phyloP scores from a whole-genome alignment of 2,888 invertebrate genomes.

The Idaea aversata region DNA sequence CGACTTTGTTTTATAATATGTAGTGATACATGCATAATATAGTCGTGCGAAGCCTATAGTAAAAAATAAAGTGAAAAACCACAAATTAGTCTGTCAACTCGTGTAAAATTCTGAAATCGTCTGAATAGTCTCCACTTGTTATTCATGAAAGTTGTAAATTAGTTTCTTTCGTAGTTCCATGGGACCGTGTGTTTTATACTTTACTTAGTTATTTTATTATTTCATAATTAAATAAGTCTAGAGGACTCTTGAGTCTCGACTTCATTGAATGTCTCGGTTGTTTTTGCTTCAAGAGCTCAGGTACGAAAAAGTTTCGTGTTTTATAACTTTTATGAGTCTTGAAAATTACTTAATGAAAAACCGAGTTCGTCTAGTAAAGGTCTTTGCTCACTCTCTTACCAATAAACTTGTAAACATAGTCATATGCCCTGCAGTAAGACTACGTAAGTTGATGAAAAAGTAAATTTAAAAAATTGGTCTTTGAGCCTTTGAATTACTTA shows the following conservation, averaged over 20 bases:
- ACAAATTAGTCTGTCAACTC: conserved; percentile 17
- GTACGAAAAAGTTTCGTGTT: neutral
- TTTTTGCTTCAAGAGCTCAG: neutral
- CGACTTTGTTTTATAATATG: no score
- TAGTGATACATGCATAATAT: no score
- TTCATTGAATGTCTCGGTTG: conserved; percentile 21
- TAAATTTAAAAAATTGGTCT: no score
- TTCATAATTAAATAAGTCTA: conserved; percentile 59
- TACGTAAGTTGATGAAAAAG: no score
- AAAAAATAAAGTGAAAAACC: neutral
- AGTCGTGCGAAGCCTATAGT: no score
- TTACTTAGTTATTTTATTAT: conserved; percentile 31
- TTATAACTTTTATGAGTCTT: neutral
- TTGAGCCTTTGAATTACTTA: no score
- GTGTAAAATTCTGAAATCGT: conserved; percentile 13
- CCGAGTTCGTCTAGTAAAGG: no score
- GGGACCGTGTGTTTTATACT: conserved; percentile 26
- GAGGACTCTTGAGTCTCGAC: conserved; percentile 30
- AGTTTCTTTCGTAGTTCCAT: conserved; percentile 23
- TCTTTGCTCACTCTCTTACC: no score
- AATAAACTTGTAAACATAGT: no score
- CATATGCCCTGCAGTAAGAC: no score
- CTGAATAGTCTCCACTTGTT: conserved; percentile 12
- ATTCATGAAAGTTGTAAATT: conserved; percentile 38
- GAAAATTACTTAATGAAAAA: neutral